Evolutionary conservation across 23 tunicate species (phyloP), one percentile per base, ranked within the genome.

Genomic region (Trididemnum miniatum): DNA sequence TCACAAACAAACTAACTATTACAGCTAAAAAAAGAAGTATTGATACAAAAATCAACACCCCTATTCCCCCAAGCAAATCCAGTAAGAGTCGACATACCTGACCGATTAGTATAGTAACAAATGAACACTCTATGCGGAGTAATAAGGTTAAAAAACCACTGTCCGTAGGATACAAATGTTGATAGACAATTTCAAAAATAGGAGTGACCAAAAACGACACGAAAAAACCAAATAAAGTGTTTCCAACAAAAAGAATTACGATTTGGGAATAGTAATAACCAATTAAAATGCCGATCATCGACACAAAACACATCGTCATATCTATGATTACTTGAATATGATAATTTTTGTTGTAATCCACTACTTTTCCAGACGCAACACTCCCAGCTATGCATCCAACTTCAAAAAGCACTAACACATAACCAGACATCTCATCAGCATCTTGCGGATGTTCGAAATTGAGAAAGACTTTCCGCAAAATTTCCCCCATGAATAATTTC

Each of bases 351-450:
- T 4, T 30, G 32, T 32, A 9, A 24, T 67, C 75, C 20, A 67
- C 75, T 7, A 67, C 75, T 67, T 67, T 67, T 5, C 75, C 75
- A 67, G 75, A 31, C 32, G 32, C 75, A 3, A 67, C 75, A 67
- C 75, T 67, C 7, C 75, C 75, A 2, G 38, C 37, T 30, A 67
- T 67, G 38, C 75, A 67, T 3, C 75, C 75, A 31, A 67, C 9
- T 33, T 67, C 75, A 33, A 67, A 67, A 37, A 67, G n/a, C 31
- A 67, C 75, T 2, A 67, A 24, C 5, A 67, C 75, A 32, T 67
- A 32, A 20, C 75, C 75, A 31, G 75, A 67, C 75, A 31, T 30
- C 5, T 4, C 38, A 67, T 67, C 32, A 3, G 75, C 75, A 3
- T 67, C 15, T 20, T 30, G 20, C 7, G 38, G 26, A 33, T 67